Conservation (phyloP, 2,888 invertebrate species). For the Hypomecis atomaria region DNA sequence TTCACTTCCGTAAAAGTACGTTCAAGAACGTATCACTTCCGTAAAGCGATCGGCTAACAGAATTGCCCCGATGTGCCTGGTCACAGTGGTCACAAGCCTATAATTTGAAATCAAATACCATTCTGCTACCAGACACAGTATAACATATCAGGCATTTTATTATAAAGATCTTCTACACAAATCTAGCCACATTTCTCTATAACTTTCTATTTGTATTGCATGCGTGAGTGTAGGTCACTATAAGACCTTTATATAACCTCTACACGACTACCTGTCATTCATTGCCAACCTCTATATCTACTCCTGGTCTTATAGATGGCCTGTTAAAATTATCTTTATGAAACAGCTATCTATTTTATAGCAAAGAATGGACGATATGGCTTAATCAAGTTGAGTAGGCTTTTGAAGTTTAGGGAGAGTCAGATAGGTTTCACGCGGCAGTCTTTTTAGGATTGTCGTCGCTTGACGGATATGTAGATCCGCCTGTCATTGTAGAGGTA, state of each 20-base stretch:
- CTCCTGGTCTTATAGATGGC: not conserved
- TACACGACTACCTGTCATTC: constrained; percentile 56
- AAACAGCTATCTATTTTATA: not conserved
- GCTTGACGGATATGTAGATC: too few relatives aligned
- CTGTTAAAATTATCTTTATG: not conserved
- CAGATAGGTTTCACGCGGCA: not conserved
- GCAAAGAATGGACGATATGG: not conserved
- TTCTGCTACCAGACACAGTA: constrained; percentile 3
- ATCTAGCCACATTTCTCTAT: constrained; percentile 7
- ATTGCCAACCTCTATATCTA: constrained; percentile 13
- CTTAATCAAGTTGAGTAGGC: constrained; percentile 9
- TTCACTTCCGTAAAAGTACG: too few relatives aligned
- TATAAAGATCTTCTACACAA: not conserved
- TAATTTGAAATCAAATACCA: constrained; percentile 10
- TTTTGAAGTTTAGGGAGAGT: constrained; percentile 3
- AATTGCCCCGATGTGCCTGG: too few relatives aligned
- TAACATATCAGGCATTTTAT: constrained; percentile 11
- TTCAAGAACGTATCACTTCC: too few relatives aligned
- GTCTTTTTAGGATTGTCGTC: too few relatives aligned
- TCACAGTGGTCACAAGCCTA: too few relatives aligned
- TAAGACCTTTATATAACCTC: constrained; percentile 52
- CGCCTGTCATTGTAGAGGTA: too few relatives aligned
- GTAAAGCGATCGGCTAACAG: too few relatives aligned
- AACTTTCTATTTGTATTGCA: constrained; percentile 59
- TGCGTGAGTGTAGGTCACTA: constrained; percentile 47